Evolutionary conservation across 2,797 vertebrate genomes (phyloP).

Genomic region (Varecia variegata): DNA sequence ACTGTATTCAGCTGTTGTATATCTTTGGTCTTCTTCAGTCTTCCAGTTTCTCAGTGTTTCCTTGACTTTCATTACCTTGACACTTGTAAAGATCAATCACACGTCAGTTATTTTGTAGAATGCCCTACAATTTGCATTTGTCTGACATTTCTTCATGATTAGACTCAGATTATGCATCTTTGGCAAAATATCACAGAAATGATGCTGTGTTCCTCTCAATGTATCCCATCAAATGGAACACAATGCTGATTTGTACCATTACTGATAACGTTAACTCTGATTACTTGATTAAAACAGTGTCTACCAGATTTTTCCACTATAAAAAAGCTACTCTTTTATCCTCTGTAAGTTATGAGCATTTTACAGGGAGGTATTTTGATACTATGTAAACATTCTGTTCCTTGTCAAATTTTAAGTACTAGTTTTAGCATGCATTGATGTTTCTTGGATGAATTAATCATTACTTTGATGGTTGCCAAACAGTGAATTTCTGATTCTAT

Average conservation of each 20-base stretch:
- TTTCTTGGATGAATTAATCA: background rate
- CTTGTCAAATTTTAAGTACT: background rate
- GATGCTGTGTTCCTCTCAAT: background rate
- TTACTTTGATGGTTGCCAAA: background rate
- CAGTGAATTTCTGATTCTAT: background rate
- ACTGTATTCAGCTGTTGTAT: background rate
- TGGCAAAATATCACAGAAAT: background rate
- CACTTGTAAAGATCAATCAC: background rate
- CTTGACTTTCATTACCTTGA: background rate
- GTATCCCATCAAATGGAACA: background rate
- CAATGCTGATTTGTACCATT: background rate
- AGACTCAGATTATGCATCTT: background rate
- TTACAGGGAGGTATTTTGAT: background rate
- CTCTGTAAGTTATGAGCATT: background rate
- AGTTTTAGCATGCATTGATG: background rate
- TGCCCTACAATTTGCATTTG: background rate
- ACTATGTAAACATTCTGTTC: background rate
- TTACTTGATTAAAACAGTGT: background rate
- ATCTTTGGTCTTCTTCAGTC: background rate
- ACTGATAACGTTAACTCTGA: background rate
- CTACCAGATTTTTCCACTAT: background rate
- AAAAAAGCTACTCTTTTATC: background rate
- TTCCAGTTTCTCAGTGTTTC: background rate
- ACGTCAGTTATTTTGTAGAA: background rate
- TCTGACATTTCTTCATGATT: conserved; percentile 21